These are phyloP conservation scores for Megalops cyprinoides DNA, from an alignment of 2,797 vertebrate genomes.

Conservation along the genomic window DNA sequence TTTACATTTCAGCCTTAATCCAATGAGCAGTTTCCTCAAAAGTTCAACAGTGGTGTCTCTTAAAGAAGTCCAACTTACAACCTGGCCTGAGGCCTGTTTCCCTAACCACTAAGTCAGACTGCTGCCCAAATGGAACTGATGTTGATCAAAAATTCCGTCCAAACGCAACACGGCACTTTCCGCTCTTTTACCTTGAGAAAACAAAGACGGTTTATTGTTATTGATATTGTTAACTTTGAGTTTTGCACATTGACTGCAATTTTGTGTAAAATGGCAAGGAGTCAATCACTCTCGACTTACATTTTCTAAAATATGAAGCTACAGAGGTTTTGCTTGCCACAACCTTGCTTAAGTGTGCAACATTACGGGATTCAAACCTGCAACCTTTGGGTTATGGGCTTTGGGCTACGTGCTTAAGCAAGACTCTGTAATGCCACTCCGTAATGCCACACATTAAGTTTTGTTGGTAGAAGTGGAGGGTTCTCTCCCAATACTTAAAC, in stretches of 20 bases:
- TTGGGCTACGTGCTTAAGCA: no score
- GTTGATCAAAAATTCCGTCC: not conserved
- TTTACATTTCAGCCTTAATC: not conserved
- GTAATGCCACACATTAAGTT: no score
- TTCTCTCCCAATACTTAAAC: no score
- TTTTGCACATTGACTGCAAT: no score
- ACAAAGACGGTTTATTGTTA: not conserved
- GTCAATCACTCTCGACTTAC: no score
- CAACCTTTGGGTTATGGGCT: constrained; percentile 43
- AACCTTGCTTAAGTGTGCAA: no score
- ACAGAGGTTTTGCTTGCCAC: no score
- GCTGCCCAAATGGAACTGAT: not conserved
- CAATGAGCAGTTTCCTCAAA: not conserved
- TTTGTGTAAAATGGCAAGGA: no score
- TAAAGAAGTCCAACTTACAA: not conserved
- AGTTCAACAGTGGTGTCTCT: not conserved
- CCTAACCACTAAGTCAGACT: not conserved
- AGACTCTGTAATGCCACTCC: no score
- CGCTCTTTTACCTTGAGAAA: not conserved
- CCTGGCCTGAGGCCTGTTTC: not conserved
- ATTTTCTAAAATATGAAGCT: no score
- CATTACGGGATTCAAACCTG: no score
- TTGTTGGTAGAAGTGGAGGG: not conserved
- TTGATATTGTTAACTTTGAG: no score
- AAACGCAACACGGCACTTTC: not conserved